Conservation (phyloP, 2,888 invertebrate species). For the Nomada fucata region DNA sequence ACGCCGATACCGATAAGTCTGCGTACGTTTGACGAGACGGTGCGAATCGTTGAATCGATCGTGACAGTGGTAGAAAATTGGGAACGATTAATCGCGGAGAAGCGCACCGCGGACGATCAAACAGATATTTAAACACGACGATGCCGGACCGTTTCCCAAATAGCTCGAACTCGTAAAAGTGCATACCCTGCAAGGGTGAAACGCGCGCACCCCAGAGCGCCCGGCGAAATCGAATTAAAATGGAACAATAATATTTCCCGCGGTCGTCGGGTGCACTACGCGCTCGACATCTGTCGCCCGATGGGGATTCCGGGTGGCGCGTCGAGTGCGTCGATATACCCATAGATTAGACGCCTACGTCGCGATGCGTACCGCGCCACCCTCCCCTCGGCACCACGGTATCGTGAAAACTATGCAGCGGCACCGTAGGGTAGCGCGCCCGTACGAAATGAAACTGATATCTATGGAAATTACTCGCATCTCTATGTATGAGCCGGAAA, state of each 20-base stretch:
- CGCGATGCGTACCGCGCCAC: slow-evolving; percentile 12
- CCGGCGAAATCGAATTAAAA: slow-evolving; percentile 66
- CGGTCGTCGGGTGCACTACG: slow-evolving; percentile 65
- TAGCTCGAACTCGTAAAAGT: too few species aligned
- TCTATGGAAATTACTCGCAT: slow-evolving; percentile 76
- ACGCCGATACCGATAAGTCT: too few species aligned
- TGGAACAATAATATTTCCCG: slow-evolving; percentile 59
- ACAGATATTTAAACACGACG: too few species aligned
- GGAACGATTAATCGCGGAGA: too few species aligned
- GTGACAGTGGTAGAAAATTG: too few species aligned
- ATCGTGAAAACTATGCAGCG: slow-evolving; percentile 43
- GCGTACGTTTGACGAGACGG: too few species aligned
- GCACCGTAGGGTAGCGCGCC: slow-evolving; percentile 54
- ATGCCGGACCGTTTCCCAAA: too few species aligned
- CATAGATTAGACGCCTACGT: slow-evolving; percentile 48
- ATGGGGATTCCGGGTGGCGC: slow-evolving; percentile 36
- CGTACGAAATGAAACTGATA: slow-evolving; percentile 76
- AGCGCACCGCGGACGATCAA: too few species aligned
- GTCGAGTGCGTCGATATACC: slow-evolving; percentile 38
- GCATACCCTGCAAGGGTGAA: too few species aligned
- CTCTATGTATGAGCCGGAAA: slow-evolving; percentile 73
- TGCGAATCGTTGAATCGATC: too few species aligned
- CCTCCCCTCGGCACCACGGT: slow-evolving; percentile 13
- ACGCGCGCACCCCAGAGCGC: too few species aligned
- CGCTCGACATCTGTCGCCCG: slow-evolving; percentile 70